A percentile compares a stretch with the other conserved stretches of the same genome.
These are phyloP conservation scores for Carlito syrichta DNA, from an alignment of 2,113 vertebrate genomes.

Conservation along the genomic window DNA sequence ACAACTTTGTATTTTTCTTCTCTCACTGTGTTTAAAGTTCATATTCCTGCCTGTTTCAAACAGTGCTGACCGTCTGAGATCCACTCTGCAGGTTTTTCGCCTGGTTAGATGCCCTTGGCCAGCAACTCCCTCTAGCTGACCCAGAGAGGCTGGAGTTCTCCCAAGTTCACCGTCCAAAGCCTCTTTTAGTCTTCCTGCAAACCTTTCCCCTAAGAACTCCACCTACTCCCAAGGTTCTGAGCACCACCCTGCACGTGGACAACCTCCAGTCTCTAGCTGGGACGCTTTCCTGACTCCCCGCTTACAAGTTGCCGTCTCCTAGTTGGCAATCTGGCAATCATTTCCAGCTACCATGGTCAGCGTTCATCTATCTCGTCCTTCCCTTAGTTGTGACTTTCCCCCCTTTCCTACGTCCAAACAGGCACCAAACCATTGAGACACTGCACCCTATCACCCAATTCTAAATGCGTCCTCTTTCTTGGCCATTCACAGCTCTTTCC, in stretches of 20 bases:
- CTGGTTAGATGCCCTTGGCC: not conserved
- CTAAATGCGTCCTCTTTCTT: not conserved
- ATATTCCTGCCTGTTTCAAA: not conserved
- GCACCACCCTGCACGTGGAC: not conserved
- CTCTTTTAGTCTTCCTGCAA: not conserved
- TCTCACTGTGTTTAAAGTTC: not conserved
- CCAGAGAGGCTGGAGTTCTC: not conserved
- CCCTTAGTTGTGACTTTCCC: not conserved
- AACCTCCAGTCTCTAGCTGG: not conserved
- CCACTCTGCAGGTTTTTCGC: not conserved
- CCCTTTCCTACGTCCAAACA: not conserved
- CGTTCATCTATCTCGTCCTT: not conserved
- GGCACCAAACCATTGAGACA: not conserved
- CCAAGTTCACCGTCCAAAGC: not conserved
- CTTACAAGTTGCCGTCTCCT: not conserved
- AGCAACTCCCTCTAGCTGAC: not conserved
- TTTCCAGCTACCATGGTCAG: not conserved
- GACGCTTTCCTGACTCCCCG: not conserved
- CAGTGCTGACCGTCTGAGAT: not conserved
- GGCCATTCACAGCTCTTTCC: not conserved
- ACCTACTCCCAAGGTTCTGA: not conserved
- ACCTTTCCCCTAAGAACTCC: not conserved
- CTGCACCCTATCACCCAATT: fast-evolving
- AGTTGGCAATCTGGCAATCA: not conserved
- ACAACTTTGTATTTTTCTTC: not conserved